Evolutionary conservation across 92 coral and sea anemone species (phyloP).

Genomic region (Umimayanthus kanabou): DNA sequence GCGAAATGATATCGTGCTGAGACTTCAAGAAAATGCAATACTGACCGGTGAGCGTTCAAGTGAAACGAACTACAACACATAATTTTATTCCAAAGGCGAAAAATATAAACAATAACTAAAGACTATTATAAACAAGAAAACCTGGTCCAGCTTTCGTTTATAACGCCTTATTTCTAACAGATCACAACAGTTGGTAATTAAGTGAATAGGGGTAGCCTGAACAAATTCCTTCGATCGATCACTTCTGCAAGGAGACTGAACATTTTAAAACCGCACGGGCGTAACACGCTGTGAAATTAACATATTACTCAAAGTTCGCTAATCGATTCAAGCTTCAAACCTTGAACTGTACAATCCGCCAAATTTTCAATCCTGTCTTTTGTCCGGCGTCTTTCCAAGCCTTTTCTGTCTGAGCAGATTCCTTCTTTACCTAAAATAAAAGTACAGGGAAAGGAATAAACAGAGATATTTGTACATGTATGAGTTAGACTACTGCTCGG

Average conservation of each 20-base stretch:
- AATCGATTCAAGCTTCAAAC: slow-evolving; percentile 48
- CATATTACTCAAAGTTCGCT: background rate
- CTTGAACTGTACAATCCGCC: slow-evolving; percentile 94
- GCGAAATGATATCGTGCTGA: background rate
- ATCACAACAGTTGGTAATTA: background rate
- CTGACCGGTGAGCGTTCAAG: background rate
- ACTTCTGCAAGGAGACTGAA: background rate
- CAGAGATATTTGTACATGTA: background rate
- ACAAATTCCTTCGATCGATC: background rate
- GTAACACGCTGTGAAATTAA: background rate
- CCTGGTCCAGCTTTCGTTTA: background rate
- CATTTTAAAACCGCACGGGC: background rate
- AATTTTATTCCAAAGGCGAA: background rate
- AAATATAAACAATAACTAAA: background rate
- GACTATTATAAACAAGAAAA: background rate
- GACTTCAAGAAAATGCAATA: background rate
- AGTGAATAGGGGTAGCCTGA: background rate
- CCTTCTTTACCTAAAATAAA: slow-evolving; percentile 67
- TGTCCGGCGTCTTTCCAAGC: slow-evolving; percentile 90
- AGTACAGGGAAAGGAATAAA: background rate
- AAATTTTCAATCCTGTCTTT: slow-evolving; percentile 72
- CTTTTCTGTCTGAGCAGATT: slow-evolving; percentile 71
- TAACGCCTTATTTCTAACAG: background rate
- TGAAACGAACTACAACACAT: background rate
- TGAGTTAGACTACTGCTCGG: background rate